phyloP scores from a whole-genome alignment of 1,140 invertebrate species.

The Coenobita brevimanus region DNA sequence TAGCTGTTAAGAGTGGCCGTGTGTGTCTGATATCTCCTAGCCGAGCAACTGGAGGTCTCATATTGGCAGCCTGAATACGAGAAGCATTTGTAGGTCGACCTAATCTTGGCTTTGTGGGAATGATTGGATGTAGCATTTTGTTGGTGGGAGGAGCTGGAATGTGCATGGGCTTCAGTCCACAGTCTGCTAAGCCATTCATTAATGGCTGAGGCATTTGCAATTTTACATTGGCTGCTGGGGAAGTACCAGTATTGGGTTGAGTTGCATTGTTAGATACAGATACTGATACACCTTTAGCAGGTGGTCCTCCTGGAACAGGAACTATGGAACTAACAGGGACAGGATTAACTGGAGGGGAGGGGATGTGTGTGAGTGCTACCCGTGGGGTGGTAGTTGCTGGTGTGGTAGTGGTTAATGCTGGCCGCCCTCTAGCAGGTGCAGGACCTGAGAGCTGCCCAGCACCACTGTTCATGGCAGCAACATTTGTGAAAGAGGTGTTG shows the following conservation, averaged over 20 bases:
- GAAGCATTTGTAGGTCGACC: conserved; percentile 52
- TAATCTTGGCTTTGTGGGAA: conserved; percentile 48
- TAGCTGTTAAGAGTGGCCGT: background rate
- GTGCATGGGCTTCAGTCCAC: conserved; percentile 1
- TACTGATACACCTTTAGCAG: conserved; percentile 11
- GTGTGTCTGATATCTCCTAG: background rate
- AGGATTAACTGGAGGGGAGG: conserved; percentile 33
- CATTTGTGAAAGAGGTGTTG: background rate
- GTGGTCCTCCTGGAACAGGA: conserved; percentile 8
- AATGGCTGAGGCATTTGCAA: conserved; percentile 15
- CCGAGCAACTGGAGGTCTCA: conserved; percentile 25
- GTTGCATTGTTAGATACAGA: conserved; percentile 1
- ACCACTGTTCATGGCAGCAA: background rate
- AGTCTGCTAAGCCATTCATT: background rate
- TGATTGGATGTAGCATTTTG: conserved; percentile 46
- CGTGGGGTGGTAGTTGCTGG: conserved; percentile 56
- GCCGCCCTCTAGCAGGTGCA: conserved; percentile 8
- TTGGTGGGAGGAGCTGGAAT: background rate
- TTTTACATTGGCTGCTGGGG: conserved; percentile 22
- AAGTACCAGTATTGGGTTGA: background rate
- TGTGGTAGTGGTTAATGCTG: conserved; percentile 50
- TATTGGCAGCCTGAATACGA: conserved; percentile 28
- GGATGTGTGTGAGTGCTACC: conserved; percentile 34
- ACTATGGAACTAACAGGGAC: conserved; percentile 1
- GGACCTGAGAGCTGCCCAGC: background rate